Evolutionary conservation across 2,797 vertebrate species (phyloP).

Genomic region (Loriculus beryllinus): DNA sequence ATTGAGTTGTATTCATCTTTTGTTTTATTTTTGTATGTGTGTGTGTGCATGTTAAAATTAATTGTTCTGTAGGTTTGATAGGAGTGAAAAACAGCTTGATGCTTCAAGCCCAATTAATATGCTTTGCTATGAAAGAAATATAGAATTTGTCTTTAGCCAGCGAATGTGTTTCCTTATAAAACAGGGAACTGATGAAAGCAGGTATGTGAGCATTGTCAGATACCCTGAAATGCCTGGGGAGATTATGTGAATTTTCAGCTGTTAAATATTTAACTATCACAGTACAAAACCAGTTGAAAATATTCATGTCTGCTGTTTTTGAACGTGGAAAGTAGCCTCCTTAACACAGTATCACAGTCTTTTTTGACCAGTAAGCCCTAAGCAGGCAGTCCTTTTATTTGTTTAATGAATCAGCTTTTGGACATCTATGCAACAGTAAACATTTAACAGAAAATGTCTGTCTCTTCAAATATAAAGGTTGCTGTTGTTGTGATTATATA

Average conservation of each 20-base stretch:
- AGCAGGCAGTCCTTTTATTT: not conserved
- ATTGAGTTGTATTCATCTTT: not conserved
- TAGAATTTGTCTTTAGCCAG: not conserved
- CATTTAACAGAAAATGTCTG: constrained; percentile 11
- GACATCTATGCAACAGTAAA: not conserved
- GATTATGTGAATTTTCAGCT: not conserved
- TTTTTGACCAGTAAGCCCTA: not conserved
- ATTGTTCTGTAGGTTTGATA: not conserved
- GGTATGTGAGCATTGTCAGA: not conserved
- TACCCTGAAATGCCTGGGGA: not conserved
- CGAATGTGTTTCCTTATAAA: not conserved
- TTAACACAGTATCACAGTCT: not conserved
- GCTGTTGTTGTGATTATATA: not conserved
- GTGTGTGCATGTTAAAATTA: not conserved
- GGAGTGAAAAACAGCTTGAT: not conserved
- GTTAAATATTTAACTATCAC: constrained; percentile 1
- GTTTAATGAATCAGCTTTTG: constrained; percentile 7
- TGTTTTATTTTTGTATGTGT: not conserved
- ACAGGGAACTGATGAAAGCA: not conserved
- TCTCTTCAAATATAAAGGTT: not conserved
- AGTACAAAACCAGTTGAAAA: not conserved
- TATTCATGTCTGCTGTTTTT: not conserved
- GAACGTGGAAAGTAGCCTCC: not conserved
- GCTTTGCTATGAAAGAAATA: not conserved
- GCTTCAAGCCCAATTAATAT: not conserved